Evolutionary conservation across 2,113 vertebrate species (phyloP).

Genomic region (Microcebus ravelobensis): DNA sequence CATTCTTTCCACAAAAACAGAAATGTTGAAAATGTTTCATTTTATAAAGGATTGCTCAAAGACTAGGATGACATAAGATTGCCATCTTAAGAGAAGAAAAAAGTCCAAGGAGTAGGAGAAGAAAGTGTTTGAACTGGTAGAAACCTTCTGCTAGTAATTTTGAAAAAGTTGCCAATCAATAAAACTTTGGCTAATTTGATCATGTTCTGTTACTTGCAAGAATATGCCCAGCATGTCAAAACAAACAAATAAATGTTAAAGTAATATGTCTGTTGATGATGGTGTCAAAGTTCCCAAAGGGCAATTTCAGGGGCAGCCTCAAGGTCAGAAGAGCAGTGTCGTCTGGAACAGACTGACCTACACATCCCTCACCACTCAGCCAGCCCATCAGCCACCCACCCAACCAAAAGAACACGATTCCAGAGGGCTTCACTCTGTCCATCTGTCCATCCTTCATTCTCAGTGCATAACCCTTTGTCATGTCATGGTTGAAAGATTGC

Average conservation of each 20-base stretch:
- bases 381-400: background rate
- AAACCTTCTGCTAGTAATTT: background rate
- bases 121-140: constrained; percentile 5
- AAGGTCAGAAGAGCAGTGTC: background rate
- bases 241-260: background rate
- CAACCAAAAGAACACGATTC: background rate
- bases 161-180: background rate
- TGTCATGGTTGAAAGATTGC: background rate
- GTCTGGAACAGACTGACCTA: background rate
- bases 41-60: constrained; percentile 5
- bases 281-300: background rate
- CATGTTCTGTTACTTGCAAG: background rate
- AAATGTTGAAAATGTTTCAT: constrained; percentile 43
- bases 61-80: background rate
- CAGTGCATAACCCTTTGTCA: background rate
- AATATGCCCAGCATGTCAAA: background rate
- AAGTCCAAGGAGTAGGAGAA: background rate
- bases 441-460: background rate
- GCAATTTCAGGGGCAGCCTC: background rate
- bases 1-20: constrained; percentile 2
- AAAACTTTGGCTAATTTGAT: background rate
- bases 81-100: background rate
- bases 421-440: background rate
- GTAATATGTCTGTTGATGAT: background rate
- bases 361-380: background rate